These are phyloP conservation scores for Plectrocnemia conspersa DNA, from an alignment of 1,140 invertebrate species.

Conservation along the genomic window DNA sequence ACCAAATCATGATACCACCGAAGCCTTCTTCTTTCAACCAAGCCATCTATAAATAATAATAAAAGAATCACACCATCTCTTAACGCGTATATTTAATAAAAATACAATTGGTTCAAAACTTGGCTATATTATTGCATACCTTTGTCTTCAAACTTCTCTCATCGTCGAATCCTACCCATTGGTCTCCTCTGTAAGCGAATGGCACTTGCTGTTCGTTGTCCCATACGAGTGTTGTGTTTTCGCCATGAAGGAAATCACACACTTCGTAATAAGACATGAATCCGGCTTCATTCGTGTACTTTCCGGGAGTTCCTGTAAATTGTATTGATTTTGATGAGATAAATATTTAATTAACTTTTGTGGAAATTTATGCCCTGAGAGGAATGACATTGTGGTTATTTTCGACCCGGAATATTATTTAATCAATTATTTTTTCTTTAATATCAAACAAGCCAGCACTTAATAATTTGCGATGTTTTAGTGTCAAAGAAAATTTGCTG, in stretches of 20 bases:
- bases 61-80: background rate
- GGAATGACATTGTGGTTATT: too few species aligned
- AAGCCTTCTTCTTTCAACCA: conserved; percentile 93
- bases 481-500: too few species aligned
- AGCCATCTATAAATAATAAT: conserved; percentile 63
- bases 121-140: conserved; percentile 59
- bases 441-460: too few species aligned
- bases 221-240: conserved; percentile 92
- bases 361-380: too few species aligned
- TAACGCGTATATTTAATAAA: conserved; percentile 2
- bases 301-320: conserved; percentile 58
- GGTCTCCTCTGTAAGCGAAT: conserved; percentile 84
- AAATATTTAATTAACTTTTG: too few species aligned
- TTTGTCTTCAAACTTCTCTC: conserved; percentile 89
- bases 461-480: too few species aligned
- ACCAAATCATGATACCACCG: conserved; percentile 97
- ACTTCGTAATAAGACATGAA: conserved; percentile 95
- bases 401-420: too few species aligned
- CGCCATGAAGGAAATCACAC: conserved; percentile 84
- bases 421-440: too few species aligned
- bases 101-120: background rate
- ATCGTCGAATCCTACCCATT: conserved; percentile 96
- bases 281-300: conserved; percentile 82
- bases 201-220: conserved; percentile 94
- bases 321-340: too few species aligned